These are phyloP conservation scores for Clinocottus analis DNA, from an alignment of 2,113 vertebrate species.

Conservation along the genomic window DNA sequence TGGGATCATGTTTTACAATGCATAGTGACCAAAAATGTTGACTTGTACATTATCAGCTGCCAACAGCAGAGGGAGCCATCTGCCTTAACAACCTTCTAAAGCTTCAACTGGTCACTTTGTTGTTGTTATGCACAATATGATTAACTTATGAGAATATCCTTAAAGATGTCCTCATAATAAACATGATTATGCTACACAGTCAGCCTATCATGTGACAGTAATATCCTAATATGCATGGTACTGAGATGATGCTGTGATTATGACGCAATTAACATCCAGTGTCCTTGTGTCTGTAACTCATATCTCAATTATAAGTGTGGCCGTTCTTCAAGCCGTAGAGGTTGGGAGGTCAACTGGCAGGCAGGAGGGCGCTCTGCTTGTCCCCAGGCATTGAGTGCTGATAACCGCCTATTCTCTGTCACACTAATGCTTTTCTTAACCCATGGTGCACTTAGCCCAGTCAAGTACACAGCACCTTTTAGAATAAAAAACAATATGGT, in stretches of 20 bases:
- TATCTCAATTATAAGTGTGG: not conserved
- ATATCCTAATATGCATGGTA: not conserved
- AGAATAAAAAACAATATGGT: slow-evolving; percentile 29
- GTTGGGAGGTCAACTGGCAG: not conserved
- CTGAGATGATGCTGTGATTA: not conserved
- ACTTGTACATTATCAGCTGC: not conserved
- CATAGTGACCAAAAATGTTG: not conserved
- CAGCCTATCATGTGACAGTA: not conserved
- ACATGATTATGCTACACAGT: not conserved
- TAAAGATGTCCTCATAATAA: not conserved
- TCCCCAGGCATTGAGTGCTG: slow-evolving; percentile 18
- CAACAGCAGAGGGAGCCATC: slow-evolving; percentile 68
- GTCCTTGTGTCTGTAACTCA: slow-evolving; percentile 1
- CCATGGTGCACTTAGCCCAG: slow-evolving; percentile 55
- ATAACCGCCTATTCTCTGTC: slow-evolving; percentile 23
- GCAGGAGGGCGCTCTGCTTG: not conserved
- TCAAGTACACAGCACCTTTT: slow-evolving; percentile 55
- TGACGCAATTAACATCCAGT: not conserved
- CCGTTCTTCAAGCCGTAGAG: not conserved
- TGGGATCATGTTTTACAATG: not conserved
- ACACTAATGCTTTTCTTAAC: slow-evolving; percentile 40
- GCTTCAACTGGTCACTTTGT: not conserved
- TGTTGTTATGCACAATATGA: not conserved
- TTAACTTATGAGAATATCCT: not conserved
- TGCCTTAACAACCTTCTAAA: slow-evolving; percentile 11